Evolutionary conservation across 1,140 invertebrate genomes (phyloP).

Genomic region (Dysdera silvatica): DNA sequence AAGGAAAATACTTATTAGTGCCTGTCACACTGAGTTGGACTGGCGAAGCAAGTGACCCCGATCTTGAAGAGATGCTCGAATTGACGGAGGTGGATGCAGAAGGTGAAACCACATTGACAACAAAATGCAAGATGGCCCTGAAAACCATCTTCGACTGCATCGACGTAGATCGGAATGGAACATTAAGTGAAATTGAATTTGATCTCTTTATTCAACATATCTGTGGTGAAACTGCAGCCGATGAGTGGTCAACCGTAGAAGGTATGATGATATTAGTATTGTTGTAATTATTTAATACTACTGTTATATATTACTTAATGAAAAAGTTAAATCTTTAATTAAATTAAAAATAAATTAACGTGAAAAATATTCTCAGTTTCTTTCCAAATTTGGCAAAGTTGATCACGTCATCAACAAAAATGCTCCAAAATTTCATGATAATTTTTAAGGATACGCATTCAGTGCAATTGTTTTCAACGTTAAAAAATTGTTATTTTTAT

Average conservation of each 20-base stretch:
- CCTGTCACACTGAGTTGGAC: constrained; percentile 11
- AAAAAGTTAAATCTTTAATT: neutral
- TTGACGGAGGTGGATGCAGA: constrained; percentile 10
- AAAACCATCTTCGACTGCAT: constrained; percentile 13
- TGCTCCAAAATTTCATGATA: too few species aligned
- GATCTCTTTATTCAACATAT: constrained; percentile 18
- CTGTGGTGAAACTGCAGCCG: constrained; percentile 19
- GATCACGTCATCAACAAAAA: too few species aligned
- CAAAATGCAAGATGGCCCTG: constrained; percentile 5
- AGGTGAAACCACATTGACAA: neutral
- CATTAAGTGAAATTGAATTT: constrained; percentile 12
- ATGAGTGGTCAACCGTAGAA: constrained; percentile 18
- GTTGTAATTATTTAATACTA: neutral
- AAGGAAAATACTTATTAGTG: constrained; percentile 22
- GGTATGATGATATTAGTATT: neutral
- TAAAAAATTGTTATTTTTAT: too few species aligned
- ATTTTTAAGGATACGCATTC: too few species aligned
- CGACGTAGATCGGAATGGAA: constrained; percentile 19
- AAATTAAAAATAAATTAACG: neutral
- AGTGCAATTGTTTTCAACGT: too few species aligned
- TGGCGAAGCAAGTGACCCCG: neutral
- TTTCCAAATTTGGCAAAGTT: neutral
- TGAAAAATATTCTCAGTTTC: neutral
- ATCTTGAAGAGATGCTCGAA: neutral
- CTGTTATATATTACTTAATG: neutral